Evolutionary conservation across 1,140 invertebrate species (phyloP).

Genomic region (Nasonia vitripennis): DNA sequence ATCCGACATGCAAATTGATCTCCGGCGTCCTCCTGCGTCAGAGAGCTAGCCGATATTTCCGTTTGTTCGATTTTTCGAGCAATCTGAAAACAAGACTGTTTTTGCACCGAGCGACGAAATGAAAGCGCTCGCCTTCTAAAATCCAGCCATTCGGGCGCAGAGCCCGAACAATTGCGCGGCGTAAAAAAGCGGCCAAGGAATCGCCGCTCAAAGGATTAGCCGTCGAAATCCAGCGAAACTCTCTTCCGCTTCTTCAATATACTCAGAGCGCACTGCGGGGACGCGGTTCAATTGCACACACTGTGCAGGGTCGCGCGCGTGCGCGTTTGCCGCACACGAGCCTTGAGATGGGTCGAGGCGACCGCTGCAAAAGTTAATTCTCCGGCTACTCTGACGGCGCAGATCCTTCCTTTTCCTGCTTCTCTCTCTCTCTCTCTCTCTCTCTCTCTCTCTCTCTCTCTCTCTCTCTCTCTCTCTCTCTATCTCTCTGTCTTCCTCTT

Average conservation of each 20-base stretch:
- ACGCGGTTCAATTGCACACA: conserved; percentile 3
- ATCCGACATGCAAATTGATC: no score
- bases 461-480: no score
- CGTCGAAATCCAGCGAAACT: conserved; percentile 25
- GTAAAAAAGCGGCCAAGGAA: neutral
- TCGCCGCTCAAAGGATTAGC: conserved; percentile 29
- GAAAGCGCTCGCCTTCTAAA: neutral
- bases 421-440: neutral
- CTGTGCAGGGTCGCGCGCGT: no score
- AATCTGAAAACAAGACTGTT: no score
- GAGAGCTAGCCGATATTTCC: no score
- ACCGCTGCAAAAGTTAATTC: conserved; percentile 1
- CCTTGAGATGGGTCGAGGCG: neutral
- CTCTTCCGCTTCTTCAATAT: neutral
- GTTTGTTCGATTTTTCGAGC: no score
- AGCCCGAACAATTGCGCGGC: neutral
- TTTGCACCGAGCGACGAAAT: no score
- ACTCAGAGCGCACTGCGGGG: neutral
- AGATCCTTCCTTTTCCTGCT: neutral
- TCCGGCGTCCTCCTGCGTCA: no score
- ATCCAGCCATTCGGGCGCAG: neutral
- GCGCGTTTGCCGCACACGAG: neutral
- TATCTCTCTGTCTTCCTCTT: no score
- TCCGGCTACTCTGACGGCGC: neutral
- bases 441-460: no score